These are phyloP conservation scores for Oscheius onirici DNA, from an alignment of 2,888 invertebrate genomes.

Conservation along the genomic window DNA sequence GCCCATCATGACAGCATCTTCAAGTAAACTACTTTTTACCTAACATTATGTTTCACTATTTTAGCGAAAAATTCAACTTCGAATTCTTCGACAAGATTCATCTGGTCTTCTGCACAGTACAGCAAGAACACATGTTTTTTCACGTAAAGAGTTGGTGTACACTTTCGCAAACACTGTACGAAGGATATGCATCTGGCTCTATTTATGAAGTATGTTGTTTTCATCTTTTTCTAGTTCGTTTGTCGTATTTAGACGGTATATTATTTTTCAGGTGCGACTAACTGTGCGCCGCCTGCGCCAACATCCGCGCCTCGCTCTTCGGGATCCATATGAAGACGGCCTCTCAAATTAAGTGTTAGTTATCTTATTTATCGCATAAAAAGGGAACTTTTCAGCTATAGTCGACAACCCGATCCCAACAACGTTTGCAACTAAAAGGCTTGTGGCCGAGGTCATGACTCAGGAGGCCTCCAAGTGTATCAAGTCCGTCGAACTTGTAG, in stretches of 20 bases:
- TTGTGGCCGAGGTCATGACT: conserved; percentile 94
- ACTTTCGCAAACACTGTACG: too few species aligned
- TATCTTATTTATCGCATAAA: conserved; percentile 49
- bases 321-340: conserved; percentile 86
- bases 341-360: conserved; percentile 92
- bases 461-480: conserved; percentile 76
- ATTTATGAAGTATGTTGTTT: too few species aligned
- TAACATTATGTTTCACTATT: background rate
- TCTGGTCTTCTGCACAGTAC: conserved; percentile 58
- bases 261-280: conserved; percentile 32
- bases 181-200: too few species aligned
- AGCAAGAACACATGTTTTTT: conserved; percentile 74
- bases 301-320: conserved; percentile 89
- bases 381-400: conserved; percentile 79
- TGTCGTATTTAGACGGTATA: conserved; percentile 71
- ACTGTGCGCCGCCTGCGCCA: conserved; percentile 88
- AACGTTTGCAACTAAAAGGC: conserved; percentile 97
- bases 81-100: too few species aligned
- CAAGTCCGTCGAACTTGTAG: conserved; percentile 80
- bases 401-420: conserved; percentile 99
- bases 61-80: too few species aligned
- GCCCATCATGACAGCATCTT: conserved; percentile 88
- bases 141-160: too few species aligned
- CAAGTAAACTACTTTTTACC: conserved; percentile 78
- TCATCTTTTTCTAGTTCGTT: too few species aligned